Evolutionary conservation across 2,113 vertebrate species (phyloP).

Genomic region (Sceloporus tristichus): DNA sequence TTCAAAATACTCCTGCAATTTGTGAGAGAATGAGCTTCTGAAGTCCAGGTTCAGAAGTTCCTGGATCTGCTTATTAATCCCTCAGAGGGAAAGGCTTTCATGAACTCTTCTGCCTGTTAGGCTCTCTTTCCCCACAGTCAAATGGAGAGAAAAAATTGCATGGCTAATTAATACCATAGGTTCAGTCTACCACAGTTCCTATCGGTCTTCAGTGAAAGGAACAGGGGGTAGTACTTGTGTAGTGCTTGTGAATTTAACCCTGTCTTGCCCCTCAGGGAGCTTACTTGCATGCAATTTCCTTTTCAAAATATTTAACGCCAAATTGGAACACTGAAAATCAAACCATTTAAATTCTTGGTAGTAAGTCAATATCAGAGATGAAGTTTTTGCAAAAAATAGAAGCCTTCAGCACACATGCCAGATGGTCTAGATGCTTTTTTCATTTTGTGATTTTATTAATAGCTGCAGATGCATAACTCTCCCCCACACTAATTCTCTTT

Average conservation of each 20-base stretch:
- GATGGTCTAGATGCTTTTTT: conserved; percentile 7
- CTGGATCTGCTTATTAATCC: conserved; percentile 8
- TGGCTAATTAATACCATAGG: conserved; percentile 19
- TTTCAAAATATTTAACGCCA: conserved; percentile 3
- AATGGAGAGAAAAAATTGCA: background rate
- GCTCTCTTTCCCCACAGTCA: background rate
- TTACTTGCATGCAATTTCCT: conserved; percentile 58
- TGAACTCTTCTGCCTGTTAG: conserved; percentile 36
- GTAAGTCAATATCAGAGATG: background rate
- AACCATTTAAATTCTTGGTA: conserved; percentile 61
- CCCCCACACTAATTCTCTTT: background rate
- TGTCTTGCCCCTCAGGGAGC: conserved; percentile 52
- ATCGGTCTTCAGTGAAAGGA: background rate
- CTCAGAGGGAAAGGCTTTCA: conserved; percentile 33
- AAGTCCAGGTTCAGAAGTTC: background rate
- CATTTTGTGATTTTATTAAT: background rate
- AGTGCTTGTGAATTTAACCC: conserved; percentile 1
- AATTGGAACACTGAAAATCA: conserved; percentile 54
- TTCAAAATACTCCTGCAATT: background rate
- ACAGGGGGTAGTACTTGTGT: background rate
- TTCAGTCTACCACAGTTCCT: conserved; percentile 17
- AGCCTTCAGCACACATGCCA: background rate
- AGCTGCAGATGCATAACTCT: background rate
- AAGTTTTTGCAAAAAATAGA: conserved; percentile 4
- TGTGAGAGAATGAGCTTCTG: background rate